Conservation (phyloP, 2,888 invertebrate genomes). For the Phorcus lineatus region DNA sequence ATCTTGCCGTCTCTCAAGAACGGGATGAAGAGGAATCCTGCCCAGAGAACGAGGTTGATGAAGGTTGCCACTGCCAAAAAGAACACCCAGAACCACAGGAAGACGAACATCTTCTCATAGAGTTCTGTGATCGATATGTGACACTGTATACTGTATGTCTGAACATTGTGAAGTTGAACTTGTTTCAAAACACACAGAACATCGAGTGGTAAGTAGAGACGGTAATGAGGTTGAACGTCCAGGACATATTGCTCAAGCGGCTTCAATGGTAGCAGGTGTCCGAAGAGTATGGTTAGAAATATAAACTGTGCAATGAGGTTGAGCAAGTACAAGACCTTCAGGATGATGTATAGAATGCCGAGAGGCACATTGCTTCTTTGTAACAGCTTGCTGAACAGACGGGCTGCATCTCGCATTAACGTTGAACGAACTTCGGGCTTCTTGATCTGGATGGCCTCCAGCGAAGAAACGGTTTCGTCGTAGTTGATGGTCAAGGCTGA, state of each 20-base stretch:
- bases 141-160: background rate
- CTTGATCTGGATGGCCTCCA: background rate
- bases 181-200: background rate
- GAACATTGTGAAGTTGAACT: background rate
- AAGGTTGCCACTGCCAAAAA: background rate
- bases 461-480: background rate
- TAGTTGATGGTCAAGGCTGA: too few relatives aligned
- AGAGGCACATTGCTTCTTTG: background rate
- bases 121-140: background rate
- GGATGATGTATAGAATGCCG: background rate
- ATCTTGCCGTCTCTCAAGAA: background rate
- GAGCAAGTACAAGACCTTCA: background rate
- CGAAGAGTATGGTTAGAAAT: background rate
- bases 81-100: constrained; percentile 16
- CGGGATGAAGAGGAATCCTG: background rate
- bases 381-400: background rate
- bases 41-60: background rate
- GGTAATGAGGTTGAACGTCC: background rate
- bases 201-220: background rate
- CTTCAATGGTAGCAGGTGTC: background rate
- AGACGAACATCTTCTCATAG: constrained; percentile 3
- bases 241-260: background rate
- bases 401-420: background rate
- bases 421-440: background rate
- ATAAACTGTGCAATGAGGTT: background rate